Conservation (phyloP, 1,140 invertebrate genomes). For the Pseudomyrmex cubaensis region DNA sequence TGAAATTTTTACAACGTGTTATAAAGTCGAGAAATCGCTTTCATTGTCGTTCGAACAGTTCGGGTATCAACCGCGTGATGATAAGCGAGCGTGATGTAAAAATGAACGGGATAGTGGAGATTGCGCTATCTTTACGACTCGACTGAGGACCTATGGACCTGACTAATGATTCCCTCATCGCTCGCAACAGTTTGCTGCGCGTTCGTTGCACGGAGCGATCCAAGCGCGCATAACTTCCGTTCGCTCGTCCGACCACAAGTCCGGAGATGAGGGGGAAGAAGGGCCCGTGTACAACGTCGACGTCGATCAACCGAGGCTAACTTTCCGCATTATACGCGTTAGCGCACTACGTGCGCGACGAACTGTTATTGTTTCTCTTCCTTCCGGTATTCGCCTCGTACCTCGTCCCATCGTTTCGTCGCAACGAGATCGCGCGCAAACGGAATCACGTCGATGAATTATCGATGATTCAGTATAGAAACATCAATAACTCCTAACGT, state of each 20-base stretch:
- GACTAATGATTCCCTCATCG: constrained; percentile 70
- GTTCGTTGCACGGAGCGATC: constrained; percentile 66
- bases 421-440: constrained; percentile 16
- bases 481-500: neutral
- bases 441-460: no score
- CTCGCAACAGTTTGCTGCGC: constrained; percentile 65
- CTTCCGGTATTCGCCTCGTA: neutral
- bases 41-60: neutral
- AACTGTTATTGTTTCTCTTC: constrained; percentile 66
- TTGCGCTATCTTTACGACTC: constrained; percentile 48
- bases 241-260: constrained; percentile 67
- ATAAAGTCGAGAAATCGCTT: neutral
- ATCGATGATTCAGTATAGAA: no score
- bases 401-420: neutral
- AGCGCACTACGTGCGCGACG: constrained; percentile 35
- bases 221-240: constrained; percentile 75
- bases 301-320: constrained; percentile 66
- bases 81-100: constrained; percentile 15
- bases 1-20: neutral
- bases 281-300: constrained; percentile 64
- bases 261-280: constrained; percentile 64
- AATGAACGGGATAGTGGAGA: neutral
- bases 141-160: constrained; percentile 59
- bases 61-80: neutral
- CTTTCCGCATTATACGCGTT: constrained; percentile 73